Base-by-base conservation (phyloP, 2,888 invertebrate genomes). In the Eupeodes latifasciatus region DNA sequence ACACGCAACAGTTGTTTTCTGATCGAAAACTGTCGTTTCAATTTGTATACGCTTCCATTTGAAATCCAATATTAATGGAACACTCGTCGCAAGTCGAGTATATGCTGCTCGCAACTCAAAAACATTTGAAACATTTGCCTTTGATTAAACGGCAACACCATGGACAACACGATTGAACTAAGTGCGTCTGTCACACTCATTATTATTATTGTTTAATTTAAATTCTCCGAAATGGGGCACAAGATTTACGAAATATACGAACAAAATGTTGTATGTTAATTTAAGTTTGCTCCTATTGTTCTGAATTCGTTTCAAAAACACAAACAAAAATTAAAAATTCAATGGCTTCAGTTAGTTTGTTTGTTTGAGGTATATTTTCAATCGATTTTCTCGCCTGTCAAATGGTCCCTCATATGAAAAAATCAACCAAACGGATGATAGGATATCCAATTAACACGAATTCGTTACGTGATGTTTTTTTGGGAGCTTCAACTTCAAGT, bases 401-500 rank as follows among this genome's bases (percentile, higher is more conserved):
- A 64, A 76, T 59, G 79, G 85, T 80, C 75, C n/a, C 51, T 55
- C 74, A 12, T 47, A 47, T 40, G 40, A 9, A 69, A 44, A 78
- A 77, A 53, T 64, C 88, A 81, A 51, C 88, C 85, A 88, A 81
- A 78, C 85, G 71, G 74, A 87, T 84, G 87, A 87, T 88, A 71
- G 85, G 88, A 84, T 85, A 85, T 81, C 69, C 81, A 88, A 81
- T 88, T 88, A 88, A 88, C 88, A 85, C 78, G 85, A 81, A 88
- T 85, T 88, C 78, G 88, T 88, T 85, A 81, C 40, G 55, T 55
- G 9, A 40, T 80, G 79, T 59, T 64, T 76, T 66, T 66, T 51
- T 40, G 5, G 40, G 59, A 76, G 79, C 57, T 57, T 47, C 59
- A 59, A 55, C 14, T 71, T 55, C 59, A 74, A 61, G 53, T 49